Percentiles rank a stretch among this genome's conserved stretches.
These are phyloP conservation scores for Leptestheria dahalacensis DNA, from an alignment of 1,140 invertebrate genomes.

Conservation along the genomic window DNA sequence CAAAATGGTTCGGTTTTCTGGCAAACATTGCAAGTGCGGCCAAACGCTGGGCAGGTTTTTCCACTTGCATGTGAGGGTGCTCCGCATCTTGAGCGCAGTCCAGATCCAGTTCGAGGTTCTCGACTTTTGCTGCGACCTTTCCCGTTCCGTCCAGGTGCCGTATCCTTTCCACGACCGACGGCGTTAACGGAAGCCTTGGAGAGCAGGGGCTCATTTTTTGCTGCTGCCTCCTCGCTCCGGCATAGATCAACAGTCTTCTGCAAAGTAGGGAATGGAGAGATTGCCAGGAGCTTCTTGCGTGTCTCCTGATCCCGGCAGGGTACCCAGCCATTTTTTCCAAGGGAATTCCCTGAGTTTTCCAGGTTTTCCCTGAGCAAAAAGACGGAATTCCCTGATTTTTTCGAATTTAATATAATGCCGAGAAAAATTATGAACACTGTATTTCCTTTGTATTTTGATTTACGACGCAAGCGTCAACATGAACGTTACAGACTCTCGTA, in stretches of 20 bases:
- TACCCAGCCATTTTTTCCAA: neutral
- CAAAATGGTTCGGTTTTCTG: neutral
- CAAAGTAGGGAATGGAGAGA: slow-evolving; percentile 8
- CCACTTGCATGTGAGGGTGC: neutral
- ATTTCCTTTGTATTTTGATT: neutral
- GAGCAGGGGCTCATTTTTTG: slow-evolving; percentile 14
- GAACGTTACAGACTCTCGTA: neutral
- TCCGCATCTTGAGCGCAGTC: neutral
- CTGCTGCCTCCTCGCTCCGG: slow-evolving; percentile 5
- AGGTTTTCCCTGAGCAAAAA: neutral
- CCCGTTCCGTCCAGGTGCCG: neutral
- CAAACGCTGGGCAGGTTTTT: neutral
- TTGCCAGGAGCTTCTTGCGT: slow-evolving; percentile 1
- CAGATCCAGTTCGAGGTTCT: neutral
- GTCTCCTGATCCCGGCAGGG: slow-evolving; percentile 3
- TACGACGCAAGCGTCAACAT: neutral
- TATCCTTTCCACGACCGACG: too few relatives aligned
- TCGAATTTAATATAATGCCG: neutral
- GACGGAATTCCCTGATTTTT: neutral
- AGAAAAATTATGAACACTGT: neutral
- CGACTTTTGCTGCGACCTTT: neutral
- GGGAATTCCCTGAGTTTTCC: neutral
- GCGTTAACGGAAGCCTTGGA: too few relatives aligned
- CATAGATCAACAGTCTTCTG: neutral
- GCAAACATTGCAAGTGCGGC: neutral